Conservation (phyloP, 2,113 vertebrate genomes). For the Corythornis vintsioides region DNA sequence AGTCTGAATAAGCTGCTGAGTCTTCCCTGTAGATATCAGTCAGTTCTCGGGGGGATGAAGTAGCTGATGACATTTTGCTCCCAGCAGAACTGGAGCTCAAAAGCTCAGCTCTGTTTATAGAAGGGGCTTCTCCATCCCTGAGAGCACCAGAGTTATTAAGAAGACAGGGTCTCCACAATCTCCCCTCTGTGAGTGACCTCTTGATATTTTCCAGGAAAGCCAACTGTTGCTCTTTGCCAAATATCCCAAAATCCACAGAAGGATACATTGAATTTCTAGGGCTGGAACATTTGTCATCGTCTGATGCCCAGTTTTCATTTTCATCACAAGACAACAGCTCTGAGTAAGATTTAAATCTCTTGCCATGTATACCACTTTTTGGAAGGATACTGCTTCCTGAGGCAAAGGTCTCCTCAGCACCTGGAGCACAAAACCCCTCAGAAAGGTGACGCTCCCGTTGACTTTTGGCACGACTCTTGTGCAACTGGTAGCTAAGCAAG, state of each 20-base stretch:
- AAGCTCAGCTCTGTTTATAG: conserved; percentile 29
- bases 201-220: conserved; percentile 82
- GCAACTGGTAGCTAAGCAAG: not conserved
- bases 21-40: conserved; percentile 70
- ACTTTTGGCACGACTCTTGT: not conserved
- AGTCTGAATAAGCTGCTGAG: conserved; percentile 79
- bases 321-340: conserved; percentile 72
- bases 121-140: conserved; percentile 45
- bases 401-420: not conserved
- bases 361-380: not conserved
- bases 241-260: conserved; percentile 82
- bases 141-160: conserved; percentile 76
- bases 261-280: conserved; percentile 69
- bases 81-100: conserved; percentile 65
- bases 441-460: conserved; percentile 76
- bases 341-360: conserved; percentile 74
- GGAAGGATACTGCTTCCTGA: not conserved
- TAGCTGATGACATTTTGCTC: conserved; percentile 60
- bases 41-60: conserved; percentile 60
- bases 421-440: conserved; percentile 62
- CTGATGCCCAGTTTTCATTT: conserved; percentile 70
- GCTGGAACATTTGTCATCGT: not conserved
- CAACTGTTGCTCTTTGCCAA: conserved; percentile 82
- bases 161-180: conserved; percentile 81
- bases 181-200: conserved; percentile 79